Evolutionary conservation across 1,140 invertebrate species (phyloP).

Genomic region (Aporrectodea caliginosa): DNA sequence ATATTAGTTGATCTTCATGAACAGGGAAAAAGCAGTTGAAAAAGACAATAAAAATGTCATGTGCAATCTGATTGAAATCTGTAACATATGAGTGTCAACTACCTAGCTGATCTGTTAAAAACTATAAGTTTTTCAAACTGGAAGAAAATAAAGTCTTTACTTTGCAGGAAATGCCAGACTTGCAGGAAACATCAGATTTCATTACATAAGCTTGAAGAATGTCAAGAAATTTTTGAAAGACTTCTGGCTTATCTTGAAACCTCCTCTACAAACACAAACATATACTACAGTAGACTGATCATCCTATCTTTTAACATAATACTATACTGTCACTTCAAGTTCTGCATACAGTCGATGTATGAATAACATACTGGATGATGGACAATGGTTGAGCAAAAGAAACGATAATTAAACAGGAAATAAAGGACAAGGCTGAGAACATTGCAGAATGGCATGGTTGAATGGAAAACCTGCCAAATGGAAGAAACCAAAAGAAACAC

Average conservation of each 20-base stretch:
- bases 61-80: too few species aligned
- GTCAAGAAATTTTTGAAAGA: background rate
- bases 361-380: background rate
- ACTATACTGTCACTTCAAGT: too few species aligned
- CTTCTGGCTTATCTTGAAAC: background rate
- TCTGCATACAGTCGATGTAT: background rate
- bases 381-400: background rate
- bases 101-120: too few species aligned
- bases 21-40: background rate
- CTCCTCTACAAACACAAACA: background rate
- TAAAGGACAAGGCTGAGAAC: background rate
- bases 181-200: background rate
- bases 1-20: background rate
- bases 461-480: too few species aligned
- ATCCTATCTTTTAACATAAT: too few species aligned
- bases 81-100: too few species aligned
- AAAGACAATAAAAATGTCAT: too few species aligned
- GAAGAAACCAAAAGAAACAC: too few species aligned
- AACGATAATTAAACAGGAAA: background rate
- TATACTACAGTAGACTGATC: background rate
- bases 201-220: background rate
- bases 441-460: too few species aligned
- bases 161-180: background rate
- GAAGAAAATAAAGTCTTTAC: background rate
- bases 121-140: background rate